These are phyloP conservation scores for Caenorhabditis drosophilae DNA, from an alignment of 2,888 invertebrate genomes.

Conservation along the genomic window DNA sequence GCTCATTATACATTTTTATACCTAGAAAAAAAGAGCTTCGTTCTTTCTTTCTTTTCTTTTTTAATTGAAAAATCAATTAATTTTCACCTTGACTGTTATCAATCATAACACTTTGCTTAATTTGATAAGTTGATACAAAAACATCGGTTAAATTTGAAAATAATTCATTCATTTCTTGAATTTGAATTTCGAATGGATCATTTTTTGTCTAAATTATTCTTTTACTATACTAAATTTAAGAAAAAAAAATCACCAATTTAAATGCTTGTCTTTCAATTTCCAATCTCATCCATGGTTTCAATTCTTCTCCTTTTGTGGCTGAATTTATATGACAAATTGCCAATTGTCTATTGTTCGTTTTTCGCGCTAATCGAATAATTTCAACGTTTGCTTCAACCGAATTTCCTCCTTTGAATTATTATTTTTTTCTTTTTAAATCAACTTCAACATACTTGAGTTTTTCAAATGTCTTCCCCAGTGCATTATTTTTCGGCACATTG, in stretches of 20 bases:
- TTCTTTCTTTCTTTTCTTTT: too few species aligned
- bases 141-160: constrained; percentile 21
- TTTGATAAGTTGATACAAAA: constrained; percentile 12
- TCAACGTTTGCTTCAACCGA: constrained; percentile 25
- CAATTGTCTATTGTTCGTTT: constrained; percentile 34
- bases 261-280: constrained; percentile 24
- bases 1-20: constrained; percentile 18
- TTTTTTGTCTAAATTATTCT: constrained; percentile 1
- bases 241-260: constrained; percentile 11
- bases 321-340: constrained; percentile 32
- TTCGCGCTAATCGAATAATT: constrained; percentile 37
- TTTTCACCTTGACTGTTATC: too few species aligned
- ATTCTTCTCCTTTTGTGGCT: constrained; percentile 12
- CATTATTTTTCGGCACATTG: constrained; percentile 23
- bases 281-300: constrained; percentile 21
- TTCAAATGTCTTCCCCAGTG: constrained; percentile 32
- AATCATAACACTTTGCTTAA: constrained; percentile 14
- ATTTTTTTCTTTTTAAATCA: neutral
- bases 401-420: constrained; percentile 12
- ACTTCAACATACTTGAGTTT: constrained; percentile 11
- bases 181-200: constrained; percentile 19
- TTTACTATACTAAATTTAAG: neutral
- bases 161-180: constrained; percentile 65
- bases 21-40: too few species aligned
- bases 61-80: too few species aligned